Conservation (phyloP, 2,797 vertebrate genomes). For the Mallotus villosus region DNA sequence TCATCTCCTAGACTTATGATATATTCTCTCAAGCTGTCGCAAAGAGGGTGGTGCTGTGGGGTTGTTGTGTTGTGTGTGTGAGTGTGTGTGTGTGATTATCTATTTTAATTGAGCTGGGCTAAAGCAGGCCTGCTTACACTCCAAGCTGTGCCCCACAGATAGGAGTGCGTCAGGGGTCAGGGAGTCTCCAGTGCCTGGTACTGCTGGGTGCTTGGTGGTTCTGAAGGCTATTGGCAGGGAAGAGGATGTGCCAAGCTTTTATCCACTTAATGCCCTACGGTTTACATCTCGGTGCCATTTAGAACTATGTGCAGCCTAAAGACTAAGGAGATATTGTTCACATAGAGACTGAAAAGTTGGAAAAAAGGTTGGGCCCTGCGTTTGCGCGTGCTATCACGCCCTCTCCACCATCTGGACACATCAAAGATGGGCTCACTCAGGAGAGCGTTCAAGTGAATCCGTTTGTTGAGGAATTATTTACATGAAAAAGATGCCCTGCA, state of each 20-base stretch:
- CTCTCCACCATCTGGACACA: slow-evolving; percentile 23
- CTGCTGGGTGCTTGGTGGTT: slow-evolving; percentile 36
- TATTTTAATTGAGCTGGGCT: slow-evolving; percentile 32
- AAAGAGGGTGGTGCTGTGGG: not conserved
- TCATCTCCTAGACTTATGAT: slow-evolving; percentile 35
- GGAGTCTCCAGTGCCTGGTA: slow-evolving; percentile 54
- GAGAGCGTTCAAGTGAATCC: slow-evolving; percentile 40
- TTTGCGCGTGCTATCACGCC: slow-evolving; percentile 23
- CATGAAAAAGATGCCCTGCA: slow-evolving; percentile 9
- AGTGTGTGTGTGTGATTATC: not conserved
- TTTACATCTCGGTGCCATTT: slow-evolving; percentile 61
- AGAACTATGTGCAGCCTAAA: slow-evolving; percentile 38
- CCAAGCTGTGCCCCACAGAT: slow-evolving; percentile 25
- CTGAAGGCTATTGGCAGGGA: slow-evolving; percentile 29
- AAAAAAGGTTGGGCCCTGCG: not conserved
- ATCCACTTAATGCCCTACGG: slow-evolving; percentile 50
- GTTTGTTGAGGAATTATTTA: slow-evolving; percentile 25
- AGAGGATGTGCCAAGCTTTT: slow-evolving; percentile 52
- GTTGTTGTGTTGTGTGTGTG: not conserved
- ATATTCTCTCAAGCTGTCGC: slow-evolving; percentile 13
- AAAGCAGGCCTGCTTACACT: slow-evolving; percentile 26
- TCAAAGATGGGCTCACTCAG: slow-evolving; percentile 20
- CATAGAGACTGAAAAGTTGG: slow-evolving; percentile 22
- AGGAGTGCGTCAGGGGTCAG: slow-evolving; percentile 24
- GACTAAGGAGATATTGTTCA: slow-evolving; percentile 54